Evolutionary conservation across 2,888 invertebrate genomes (phyloP).

Genomic region (Dromius quadrimaculatus): DNA sequence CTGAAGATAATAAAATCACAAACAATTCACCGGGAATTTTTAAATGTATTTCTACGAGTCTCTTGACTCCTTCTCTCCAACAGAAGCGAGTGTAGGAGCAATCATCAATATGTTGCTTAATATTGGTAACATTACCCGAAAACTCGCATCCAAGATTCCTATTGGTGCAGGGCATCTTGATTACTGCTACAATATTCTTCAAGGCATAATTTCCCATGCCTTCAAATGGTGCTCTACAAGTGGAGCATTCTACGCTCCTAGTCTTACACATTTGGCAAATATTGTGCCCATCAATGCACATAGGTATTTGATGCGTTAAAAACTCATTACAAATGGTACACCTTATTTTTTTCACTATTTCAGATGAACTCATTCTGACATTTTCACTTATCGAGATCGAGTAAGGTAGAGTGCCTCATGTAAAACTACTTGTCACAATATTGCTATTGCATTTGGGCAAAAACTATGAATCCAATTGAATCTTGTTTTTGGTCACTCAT

Average conservation of each 20-base stretch:
- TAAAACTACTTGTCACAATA: too few relatives aligned
- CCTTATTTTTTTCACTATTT: too few relatives aligned
- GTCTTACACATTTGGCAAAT: conserved; percentile 20
- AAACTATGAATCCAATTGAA: too few relatives aligned
- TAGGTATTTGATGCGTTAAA: not conserved
- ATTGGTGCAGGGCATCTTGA: conserved; percentile 6
- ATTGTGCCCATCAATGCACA: conserved; percentile 28
- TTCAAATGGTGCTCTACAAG: conserved; percentile 8
- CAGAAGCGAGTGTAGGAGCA: not conserved
- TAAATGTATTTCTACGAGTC: too few relatives aligned
- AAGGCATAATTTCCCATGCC: conserved; percentile 16
- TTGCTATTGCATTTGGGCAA: too few relatives aligned
- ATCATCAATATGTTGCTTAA: not conserved
- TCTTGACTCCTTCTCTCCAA: not conserved
- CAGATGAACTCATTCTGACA: too few relatives aligned
- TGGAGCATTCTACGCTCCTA: conserved; percentile 8
- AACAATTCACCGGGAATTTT: too few relatives aligned
- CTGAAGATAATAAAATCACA: too few relatives aligned
- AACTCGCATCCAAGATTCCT: not conserved
- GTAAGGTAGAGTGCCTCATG: too few relatives aligned
- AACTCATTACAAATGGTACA: conserved; percentile 38
- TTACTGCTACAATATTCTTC: conserved; percentile 13
- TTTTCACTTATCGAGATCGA: too few relatives aligned
- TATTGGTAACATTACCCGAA: not conserved
- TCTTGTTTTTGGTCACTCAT: too few relatives aligned